Percentiles rank a stretch among this genome's conserved stretches.
Conservation (phyloP, 2,113 vertebrate genomes). For the Cavia porcellus region DNA sequence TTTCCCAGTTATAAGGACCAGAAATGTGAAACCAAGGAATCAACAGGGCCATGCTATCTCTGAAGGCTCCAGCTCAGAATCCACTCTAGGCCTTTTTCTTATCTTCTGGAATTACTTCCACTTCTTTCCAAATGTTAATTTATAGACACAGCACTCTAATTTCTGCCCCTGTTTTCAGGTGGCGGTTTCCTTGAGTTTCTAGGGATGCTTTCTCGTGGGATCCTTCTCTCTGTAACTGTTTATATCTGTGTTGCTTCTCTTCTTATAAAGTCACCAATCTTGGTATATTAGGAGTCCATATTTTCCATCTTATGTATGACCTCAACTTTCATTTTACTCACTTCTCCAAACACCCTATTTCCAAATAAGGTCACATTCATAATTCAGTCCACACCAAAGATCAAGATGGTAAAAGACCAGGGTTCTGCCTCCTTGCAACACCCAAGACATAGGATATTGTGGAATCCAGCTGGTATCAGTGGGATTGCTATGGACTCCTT, state of each 20-base stretch:
- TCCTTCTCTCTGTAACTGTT: not conserved
- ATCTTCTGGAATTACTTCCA: not conserved
- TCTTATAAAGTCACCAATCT: not conserved
- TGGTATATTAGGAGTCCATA: not conserved
- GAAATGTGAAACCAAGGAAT: not conserved
- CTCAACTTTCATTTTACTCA: not conserved
- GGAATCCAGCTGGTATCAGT: not conserved
- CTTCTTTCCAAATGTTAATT: not conserved
- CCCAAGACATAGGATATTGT: not conserved
- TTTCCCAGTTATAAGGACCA: not conserved
- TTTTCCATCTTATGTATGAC: not conserved
- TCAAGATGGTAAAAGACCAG: not conserved
- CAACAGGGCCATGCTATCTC: not conserved
- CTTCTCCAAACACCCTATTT: not conserved
- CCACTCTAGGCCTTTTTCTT: too few species aligned
- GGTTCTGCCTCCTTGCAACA: not conserved
- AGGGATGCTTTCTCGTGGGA: not conserved
- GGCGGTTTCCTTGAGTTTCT: not conserved
- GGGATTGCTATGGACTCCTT: fast-evolving
- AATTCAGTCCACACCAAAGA: not conserved
- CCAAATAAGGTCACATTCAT: not conserved
- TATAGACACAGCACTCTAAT: fast-evolving
- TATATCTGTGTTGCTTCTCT: not conserved
- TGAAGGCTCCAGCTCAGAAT: not conserved
- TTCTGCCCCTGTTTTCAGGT: not conserved